Evolutionary conservation across 1,140 invertebrate species (phyloP).

Genomic region (Brachionus manjavacas): DNA sequence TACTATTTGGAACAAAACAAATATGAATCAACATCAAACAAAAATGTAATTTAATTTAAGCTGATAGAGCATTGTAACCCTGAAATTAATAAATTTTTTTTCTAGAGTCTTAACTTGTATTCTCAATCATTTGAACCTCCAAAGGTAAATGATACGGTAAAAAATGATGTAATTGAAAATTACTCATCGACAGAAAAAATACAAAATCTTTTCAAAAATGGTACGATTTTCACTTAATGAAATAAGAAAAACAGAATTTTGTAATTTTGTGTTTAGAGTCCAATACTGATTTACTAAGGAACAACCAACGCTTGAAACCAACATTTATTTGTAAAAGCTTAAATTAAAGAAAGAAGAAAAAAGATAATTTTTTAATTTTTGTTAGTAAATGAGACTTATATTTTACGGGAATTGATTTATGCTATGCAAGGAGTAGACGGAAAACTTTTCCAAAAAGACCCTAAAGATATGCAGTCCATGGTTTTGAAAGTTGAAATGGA

Average conservation of each 20-base stretch:
- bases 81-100: not conserved
- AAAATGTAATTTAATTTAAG: constrained; percentile 8
- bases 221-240: not conserved
- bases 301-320: constrained; percentile 12
- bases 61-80: no score
- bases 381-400: constrained; percentile 36
- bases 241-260: not conserved
- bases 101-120: not conserved
- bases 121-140: not conserved
- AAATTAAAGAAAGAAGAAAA: not conserved
- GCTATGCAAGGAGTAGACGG: constrained; percentile 35
- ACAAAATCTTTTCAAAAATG: constrained; percentile 10
- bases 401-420: constrained; percentile 21
- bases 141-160: not conserved
- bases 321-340: not conserved
- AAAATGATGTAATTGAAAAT: constrained; percentile 6
- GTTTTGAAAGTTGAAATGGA: constrained; percentile 21
- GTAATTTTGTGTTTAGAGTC: not conserved
- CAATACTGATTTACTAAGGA: not conserved
- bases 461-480: constrained; percentile 39
- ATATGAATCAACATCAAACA: constrained; percentile 15
- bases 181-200: constrained; percentile 10
- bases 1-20: constrained; percentile 28
- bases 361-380: not conserved
- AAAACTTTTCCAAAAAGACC: constrained; percentile 39